A percentile compares a stretch with the other conserved stretches of the same genome.
phyloP scores from a whole-genome alignment of 2,113 vertebrate genomes.

The Setophaga coronata region DNA sequence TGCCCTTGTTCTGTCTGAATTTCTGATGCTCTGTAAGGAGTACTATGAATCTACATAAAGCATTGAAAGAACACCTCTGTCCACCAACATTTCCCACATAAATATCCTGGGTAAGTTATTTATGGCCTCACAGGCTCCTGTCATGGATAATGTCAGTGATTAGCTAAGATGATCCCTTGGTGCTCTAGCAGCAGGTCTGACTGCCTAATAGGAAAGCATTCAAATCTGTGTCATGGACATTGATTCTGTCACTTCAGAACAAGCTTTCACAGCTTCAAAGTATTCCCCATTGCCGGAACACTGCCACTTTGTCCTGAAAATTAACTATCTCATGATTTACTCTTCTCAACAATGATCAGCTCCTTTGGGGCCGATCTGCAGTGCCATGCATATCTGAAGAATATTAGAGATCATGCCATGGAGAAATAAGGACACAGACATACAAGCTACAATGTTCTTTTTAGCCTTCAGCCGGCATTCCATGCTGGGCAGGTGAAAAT shows the following conservation, averaged over 20 bases:
- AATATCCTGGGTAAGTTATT: conserved; percentile 1
- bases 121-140: not conserved
- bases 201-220: conserved; percentile 32
- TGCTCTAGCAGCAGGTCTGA: not conserved
- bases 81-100: not conserved
- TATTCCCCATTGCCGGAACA: not conserved
- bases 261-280: not conserved
- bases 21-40: not conserved
- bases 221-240: conserved; percentile 6
- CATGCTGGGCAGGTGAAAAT: not conserved
- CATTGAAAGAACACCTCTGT: not conserved
- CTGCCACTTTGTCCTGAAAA: not conserved
- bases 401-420: not conserved
- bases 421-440: not conserved
- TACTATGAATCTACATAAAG: not conserved
- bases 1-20: not conserved
- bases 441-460: not conserved
- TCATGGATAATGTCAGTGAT: not conserved
- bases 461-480: not conserved
- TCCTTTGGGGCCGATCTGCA: not conserved
- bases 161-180: conserved; percentile 23
- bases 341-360: not conserved
- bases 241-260: conserved; percentile 52
- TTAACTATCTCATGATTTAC: not conserved
- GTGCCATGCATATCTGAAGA: not conserved